A percentile compares a stretch with the other conserved stretches of the same genome.
Conservation (phyloP, 1,140 invertebrate species). For the Drosophila arawakana region DNA sequence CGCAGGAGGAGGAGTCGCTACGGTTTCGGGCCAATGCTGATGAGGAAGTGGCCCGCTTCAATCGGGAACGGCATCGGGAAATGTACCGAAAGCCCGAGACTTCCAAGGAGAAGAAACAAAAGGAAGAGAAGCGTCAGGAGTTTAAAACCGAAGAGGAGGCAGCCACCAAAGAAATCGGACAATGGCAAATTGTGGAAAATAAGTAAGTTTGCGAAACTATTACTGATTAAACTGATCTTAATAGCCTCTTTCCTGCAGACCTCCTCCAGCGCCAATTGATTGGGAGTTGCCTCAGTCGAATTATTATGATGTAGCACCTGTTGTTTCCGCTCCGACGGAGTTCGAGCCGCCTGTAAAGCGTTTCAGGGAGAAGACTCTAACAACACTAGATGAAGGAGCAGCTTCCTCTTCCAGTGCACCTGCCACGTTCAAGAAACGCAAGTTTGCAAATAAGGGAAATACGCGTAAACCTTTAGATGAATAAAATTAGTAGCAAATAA, state of each 20-base stretch:
- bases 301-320: conserved; percentile 74
- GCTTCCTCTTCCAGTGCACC: conserved; percentile 63
- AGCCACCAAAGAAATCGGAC: conserved; percentile 87
- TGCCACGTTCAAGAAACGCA: conserved; percentile 88
- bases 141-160: conserved; percentile 85
- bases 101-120: conserved; percentile 79
- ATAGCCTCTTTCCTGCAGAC: conserved; percentile 42
- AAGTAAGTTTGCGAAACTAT: conserved; percentile 82
- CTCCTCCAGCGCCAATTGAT: conserved; percentile 85
- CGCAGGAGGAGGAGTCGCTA: conserved; percentile 73
- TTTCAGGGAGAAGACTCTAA: conserved; percentile 88
- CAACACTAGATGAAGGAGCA: conserved; percentile 85
- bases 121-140: conserved; percentile 83
- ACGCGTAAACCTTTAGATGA: conserved; percentile 86
- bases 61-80: conserved; percentile 81
- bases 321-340: conserved; percentile 62
- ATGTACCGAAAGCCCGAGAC: conserved; percentile 53
- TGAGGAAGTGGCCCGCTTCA: conserved; percentile 84
- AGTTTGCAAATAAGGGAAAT: conserved; percentile 86
- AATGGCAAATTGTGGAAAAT: conserved; percentile 87
- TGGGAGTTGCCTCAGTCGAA: conserved; percentile 86
- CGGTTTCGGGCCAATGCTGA: conserved; percentile 75
- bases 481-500: conserved; percentile 15
- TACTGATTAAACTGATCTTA: not conserved
- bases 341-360: conserved; percentile 85